phyloP scores from a whole-genome alignment of 2,797 vertebrate genomes.

The Manis pentadactyla region DNA sequence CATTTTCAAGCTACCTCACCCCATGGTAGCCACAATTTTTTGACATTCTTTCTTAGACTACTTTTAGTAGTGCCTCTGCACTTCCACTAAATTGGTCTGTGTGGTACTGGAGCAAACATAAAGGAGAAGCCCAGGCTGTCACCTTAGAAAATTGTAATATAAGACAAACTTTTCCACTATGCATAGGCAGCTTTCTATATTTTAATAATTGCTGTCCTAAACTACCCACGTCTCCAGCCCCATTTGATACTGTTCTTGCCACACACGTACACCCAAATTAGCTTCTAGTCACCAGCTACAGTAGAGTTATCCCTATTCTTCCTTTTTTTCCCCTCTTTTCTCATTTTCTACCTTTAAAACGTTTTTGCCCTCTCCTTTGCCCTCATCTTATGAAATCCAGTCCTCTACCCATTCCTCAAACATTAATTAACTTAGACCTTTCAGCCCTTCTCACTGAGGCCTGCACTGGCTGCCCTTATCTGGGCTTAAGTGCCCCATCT shows the following conservation, averaged over 20 bases:
- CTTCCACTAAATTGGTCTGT: not conserved
- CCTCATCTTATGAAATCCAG: not conserved
- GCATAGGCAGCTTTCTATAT: not conserved
- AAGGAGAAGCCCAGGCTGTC: not conserved
- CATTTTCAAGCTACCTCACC: not conserved
- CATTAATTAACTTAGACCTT: no score
- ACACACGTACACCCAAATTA: no score
- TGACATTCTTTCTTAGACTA: not conserved
- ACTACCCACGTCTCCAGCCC: not conserved
- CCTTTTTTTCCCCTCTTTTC: no score
- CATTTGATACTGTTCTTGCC: no score
- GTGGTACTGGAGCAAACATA: not conserved
- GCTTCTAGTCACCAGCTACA: not conserved
- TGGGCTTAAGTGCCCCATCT: not conserved
- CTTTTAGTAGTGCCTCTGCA: not conserved
- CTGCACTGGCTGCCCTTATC: not conserved
- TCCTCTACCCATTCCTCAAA: not conserved
- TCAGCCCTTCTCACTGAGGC: not conserved
- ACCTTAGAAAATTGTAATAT: not conserved
- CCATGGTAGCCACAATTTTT: no score
- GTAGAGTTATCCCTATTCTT: no score
- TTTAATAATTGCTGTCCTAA: not conserved
- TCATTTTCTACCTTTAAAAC: not conserved
- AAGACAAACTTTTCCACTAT: not conserved
- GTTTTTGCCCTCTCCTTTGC: not conserved